Evolutionary conservation across 35 echinoderm and acorn worm species (phyloP), one percentile per base, ranked within the genome.

Genomic region (Amphiura filiformis): DNA sequence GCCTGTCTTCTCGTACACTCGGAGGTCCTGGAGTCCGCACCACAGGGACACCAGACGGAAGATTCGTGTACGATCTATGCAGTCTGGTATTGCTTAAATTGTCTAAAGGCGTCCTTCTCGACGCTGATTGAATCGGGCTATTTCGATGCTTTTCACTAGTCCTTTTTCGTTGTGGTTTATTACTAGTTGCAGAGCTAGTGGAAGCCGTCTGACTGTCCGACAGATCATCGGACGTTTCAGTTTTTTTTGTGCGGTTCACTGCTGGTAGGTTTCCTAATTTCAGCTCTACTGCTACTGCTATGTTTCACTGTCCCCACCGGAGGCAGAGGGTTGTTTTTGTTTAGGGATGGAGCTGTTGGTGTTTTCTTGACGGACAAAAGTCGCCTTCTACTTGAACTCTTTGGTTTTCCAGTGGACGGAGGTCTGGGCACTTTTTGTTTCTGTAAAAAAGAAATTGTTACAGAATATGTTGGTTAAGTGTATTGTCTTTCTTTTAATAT

Each of bases 361-460:
- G 80, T 88, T 22, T 81, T 78, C 30, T 90, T 83, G 38, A 78
- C 26, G 22, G 80, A 32, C 37, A 85, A 32, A 61, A 56, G 83
- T 42, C 86, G 84, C 78, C 90, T 88, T 36, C 70, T 86, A 20
- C 84, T 84, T 33, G 93, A 78, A 81, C 90, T 94, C 49, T 90
- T 94, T 26, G 95, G 95, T 77, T 92, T 57, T n/a, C 79, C 84
- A 44, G 36, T 89, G 38, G 89, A 88, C 18, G 93, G 96, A 79
- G 93, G 93, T 84, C 90, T 78, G 57, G 90, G 88, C 57, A 79
- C 86, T 80, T 90, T 97, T 39, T 86, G 44, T 88, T 97, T 89
- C 87, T 90, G 84, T 31, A 64, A 41, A 7, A 78, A 57, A 83
- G 5, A 83, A 83, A 47, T 28, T 44, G 28, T 12, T 13, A 77